Percentiles rank a stretch among this genome's conserved stretches.
Conservation (phyloP, 2,888 invertebrate species). For the Agonum fuliginosum region DNA sequence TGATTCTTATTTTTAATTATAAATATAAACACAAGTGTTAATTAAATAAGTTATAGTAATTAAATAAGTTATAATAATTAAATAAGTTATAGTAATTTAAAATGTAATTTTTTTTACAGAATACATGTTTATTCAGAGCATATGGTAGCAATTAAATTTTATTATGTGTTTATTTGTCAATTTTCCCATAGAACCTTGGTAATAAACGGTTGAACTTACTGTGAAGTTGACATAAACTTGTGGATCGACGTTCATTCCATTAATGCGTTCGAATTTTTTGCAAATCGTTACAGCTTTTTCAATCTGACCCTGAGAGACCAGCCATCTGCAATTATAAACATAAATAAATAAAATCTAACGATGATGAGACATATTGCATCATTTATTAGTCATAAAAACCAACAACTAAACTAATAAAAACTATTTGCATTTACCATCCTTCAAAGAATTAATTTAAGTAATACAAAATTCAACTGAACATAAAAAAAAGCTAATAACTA, state of each 20-base stretch:
- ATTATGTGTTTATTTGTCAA: not conserved
- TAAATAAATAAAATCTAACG: not conserved
- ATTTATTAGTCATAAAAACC: not conserved
- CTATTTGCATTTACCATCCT: not conserved
- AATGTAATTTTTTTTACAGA: not conserved
- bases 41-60: too few species aligned
- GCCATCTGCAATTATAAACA: slow-evolving; percentile 78
- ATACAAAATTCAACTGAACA: too few species aligned
- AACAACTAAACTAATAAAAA: slow-evolving; percentile 2
- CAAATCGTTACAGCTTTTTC: slow-evolving; percentile 87
- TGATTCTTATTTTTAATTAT: too few species aligned
- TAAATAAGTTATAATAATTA: slow-evolving; percentile 3
- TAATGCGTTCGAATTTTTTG: slow-evolving; percentile 86
- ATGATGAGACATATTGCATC: not conserved
- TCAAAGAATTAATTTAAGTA: too few species aligned
- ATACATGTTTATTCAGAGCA: not conserved
- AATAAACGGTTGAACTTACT: slow-evolving; percentile 73
- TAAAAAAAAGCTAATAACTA: too few species aligned
- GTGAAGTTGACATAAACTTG: slow-evolving; percentile 84
- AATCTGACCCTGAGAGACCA: slow-evolving; percentile 89
- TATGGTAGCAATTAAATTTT: not conserved
- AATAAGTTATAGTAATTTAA: not conserved
- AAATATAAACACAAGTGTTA: too few species aligned
- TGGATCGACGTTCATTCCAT: slow-evolving; percentile 84
- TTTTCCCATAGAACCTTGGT: not conserved